These are phyloP conservation scores for Fistularia commersonii DNA, from an alignment of 2,797 vertebrate species.

Conservation along the genomic window DNA sequence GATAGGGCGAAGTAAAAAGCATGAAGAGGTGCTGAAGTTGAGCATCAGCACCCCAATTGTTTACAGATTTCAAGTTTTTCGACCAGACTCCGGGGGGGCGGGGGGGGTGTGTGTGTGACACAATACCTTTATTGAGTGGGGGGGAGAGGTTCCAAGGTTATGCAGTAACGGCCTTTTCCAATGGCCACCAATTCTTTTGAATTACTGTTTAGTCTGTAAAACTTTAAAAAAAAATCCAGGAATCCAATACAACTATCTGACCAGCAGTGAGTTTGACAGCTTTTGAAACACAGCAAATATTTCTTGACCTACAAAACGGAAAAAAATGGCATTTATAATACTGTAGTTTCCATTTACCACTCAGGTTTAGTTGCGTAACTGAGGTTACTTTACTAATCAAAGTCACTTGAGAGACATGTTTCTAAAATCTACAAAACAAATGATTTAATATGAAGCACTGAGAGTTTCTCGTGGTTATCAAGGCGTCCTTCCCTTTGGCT, in stretches of 20 bases:
- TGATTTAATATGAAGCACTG: background rate
- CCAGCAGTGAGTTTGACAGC: too few species aligned
- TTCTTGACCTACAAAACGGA: background rate
- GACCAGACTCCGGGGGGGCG: too few species aligned
- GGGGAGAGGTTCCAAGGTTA: too few species aligned
- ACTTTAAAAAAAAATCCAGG: background rate
- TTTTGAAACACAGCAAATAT: too few species aligned
- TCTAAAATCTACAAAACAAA: background rate
- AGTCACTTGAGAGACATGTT: conserved; percentile 8
- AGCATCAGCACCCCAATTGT: too few species aligned
- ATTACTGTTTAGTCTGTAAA: background rate
- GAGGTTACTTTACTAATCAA: conserved; percentile 4
- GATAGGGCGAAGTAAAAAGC: too few species aligned
- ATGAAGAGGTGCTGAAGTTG: too few species aligned
- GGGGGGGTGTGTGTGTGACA: background rate
- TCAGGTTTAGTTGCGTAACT: conserved; percentile 4
- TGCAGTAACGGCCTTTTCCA: too few species aligned
- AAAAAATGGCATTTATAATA: background rate
- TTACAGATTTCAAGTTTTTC: too few species aligned
- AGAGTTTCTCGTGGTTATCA: conserved; percentile 6
- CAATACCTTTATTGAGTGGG: background rate
- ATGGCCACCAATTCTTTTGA: too few species aligned
- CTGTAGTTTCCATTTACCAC: too few species aligned
- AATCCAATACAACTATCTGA: too few species aligned
- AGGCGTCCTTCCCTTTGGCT: conserved; percentile 1